Conservation (phyloP, 2,113 vertebrate species). For the Pseudolaguvia tuberculata region DNA sequence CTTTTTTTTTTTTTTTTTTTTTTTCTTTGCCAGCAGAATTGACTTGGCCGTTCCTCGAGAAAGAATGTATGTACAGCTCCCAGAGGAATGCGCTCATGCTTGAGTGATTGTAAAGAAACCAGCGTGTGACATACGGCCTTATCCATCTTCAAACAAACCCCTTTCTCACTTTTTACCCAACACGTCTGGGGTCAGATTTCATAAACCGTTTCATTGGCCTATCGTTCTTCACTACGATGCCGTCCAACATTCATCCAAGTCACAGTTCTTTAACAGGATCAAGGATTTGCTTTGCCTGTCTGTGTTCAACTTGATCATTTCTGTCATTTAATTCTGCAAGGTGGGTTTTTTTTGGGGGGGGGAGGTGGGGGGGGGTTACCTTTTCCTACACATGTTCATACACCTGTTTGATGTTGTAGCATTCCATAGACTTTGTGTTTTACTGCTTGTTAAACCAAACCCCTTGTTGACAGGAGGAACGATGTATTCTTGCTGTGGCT, state of each 20-base stretch:
- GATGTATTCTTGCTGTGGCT: slow-evolving; percentile 68
- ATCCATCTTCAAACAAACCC: slow-evolving; percentile 45
- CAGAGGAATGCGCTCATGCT: slow-evolving; percentile 16
- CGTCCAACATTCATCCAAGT: neutral
- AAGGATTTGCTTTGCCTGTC: neutral
- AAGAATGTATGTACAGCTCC: slow-evolving; percentile 28
- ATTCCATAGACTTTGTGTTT: slow-evolving; percentile 33
- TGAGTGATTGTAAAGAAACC: slow-evolving; percentile 45
- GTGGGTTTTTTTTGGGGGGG: slow-evolving; percentile 3
- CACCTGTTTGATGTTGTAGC: slow-evolving; percentile 42
- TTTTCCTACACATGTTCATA: slow-evolving; percentile 2
- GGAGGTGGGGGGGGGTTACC: no score
- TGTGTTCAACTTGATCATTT: neutral
- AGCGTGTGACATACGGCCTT: slow-evolving; percentile 49
- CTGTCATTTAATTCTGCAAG: slow-evolving; percentile 2
- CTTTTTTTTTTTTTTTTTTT: no score
- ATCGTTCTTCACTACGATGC: no score
- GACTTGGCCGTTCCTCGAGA: neutral
- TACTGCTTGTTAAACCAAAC: slow-evolving; percentile 64
- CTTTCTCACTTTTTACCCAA: slow-evolving; percentile 43
- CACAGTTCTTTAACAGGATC: neutral
- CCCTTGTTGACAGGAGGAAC: slow-evolving; percentile 67
- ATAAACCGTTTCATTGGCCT: slow-evolving; percentile 7
- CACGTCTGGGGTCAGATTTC: slow-evolving; percentile 27
- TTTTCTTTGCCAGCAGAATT: neutral